Conservation (phyloP, 2,113 vertebrate species). For the Piaya cayana region DNA sequence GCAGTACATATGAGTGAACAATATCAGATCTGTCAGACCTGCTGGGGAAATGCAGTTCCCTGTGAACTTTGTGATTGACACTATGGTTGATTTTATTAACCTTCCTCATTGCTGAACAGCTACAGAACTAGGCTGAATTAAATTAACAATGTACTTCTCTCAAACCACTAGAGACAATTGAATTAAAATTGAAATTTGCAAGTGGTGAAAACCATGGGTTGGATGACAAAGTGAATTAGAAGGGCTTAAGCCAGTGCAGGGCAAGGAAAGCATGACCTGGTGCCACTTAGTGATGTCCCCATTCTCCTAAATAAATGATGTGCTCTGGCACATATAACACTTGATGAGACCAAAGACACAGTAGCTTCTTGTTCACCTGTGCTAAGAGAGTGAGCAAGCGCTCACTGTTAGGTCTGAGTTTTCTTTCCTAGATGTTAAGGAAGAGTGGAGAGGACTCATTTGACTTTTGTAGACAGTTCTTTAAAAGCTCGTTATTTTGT, state of each 20-base stretch:
- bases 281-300: neutral
- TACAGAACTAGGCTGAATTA: neutral
- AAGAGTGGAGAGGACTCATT: neutral
- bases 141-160: neutral
- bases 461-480: neutral
- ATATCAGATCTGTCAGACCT: neutral
- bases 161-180: neutral
- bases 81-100: neutral
- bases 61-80: neutral
- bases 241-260: neutral
- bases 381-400: neutral
- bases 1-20: neutral
- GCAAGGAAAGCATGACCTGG: neutral
- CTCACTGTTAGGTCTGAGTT: neutral
- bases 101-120: neutral
- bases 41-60: neutral
- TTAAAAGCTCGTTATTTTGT: neutral
- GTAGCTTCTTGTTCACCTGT: neutral
- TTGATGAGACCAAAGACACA: neutral
- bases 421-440: neutral
- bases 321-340: neutral
- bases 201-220: neutral
- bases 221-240: neutral
- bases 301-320: neutral
- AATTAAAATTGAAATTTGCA: constrained; percentile 17